Evolutionary conservation across 2,888 invertebrate species (phyloP).

Genomic region (Drosophila pullipes): DNA sequence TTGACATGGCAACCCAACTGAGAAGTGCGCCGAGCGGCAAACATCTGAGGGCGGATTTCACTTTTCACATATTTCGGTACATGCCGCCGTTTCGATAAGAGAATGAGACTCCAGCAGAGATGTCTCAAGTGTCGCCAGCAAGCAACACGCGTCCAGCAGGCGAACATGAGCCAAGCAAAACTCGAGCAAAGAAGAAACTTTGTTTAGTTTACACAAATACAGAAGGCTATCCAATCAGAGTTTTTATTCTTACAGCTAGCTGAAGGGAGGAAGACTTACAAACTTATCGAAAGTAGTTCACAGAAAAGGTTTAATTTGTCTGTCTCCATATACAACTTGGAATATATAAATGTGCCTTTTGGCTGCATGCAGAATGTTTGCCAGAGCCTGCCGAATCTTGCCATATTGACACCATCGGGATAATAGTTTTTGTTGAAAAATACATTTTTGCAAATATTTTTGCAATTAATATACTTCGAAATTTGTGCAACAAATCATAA

Average conservation of each 20-base stretch:
- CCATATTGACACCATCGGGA: background rate
- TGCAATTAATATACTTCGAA: too few relatives aligned
- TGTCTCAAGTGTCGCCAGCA: slow-evolving; percentile 45
- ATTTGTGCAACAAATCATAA: background rate
- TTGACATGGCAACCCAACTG: slow-evolving; percentile 46
- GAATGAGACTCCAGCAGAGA: background rate
- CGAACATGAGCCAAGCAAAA: slow-evolving; percentile 5
- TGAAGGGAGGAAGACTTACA: background rate
- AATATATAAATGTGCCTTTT: background rate
- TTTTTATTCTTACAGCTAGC: background rate
- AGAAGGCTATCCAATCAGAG: background rate
- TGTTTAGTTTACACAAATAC: background rate
- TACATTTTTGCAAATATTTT: background rate
- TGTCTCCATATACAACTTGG: background rate
- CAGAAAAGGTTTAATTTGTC: background rate
- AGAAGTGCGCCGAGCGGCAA: slow-evolving; percentile 36
- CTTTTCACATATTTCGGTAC: slow-evolving; percentile 44
- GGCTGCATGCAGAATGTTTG: background rate
- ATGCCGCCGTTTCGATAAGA: slow-evolving; percentile 54
- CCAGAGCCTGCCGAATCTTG: background rate
- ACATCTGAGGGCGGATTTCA: slow-evolving; percentile 51
- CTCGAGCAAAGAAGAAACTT: slow-evolving; percentile 6
- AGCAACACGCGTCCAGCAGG: slow-evolving; percentile 33
- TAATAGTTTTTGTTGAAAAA: background rate
- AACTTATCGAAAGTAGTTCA: background rate